Evolutionary conservation across 2,113 vertebrate species (phyloP).

Genomic region (Maccullochella peelii): DNA sequence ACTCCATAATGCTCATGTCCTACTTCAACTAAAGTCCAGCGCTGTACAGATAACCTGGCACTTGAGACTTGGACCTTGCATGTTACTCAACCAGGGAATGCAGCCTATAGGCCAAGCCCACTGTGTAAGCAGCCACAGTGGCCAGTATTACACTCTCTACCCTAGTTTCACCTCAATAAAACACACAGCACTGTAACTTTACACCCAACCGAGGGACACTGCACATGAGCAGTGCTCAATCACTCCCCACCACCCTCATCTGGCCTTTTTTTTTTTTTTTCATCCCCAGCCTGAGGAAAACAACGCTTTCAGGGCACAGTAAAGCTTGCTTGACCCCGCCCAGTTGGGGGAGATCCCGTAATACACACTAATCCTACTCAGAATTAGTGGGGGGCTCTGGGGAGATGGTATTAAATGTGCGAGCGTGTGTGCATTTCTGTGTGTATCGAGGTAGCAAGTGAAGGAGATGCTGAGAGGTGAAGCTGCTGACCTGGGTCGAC

Average conservation of each 20-base stretch:
- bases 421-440: slow-evolving; percentile 18
- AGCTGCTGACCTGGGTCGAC: slow-evolving; percentile 66
- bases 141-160: slow-evolving; percentile 13
- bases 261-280: neutral
- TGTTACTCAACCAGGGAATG: slow-evolving; percentile 1
- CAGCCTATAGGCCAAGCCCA: slow-evolving; percentile 5
- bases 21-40: neutral
- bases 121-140: neutral
- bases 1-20: neutral
- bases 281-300: slow-evolving; percentile 50
- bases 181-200: slow-evolving; percentile 27
- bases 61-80: neutral
- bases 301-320: slow-evolving; percentile 60
- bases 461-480: slow-evolving; percentile 46
- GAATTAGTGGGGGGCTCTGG: slow-evolving; percentile 62
- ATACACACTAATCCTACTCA: slow-evolving; percentile 71
- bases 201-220: neutral
- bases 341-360: slow-evolving; percentile 52
- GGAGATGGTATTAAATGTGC: slow-evolving; percentile 62
- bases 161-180: slow-evolving; percentile 23
- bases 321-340: slow-evolving; percentile 67
- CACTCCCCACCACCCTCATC: slow-evolving; percentile 15
- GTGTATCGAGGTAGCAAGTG: slow-evolving; percentile 23
- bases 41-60: neutral
- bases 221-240: slow-evolving; percentile 30